Evolutionary conservation across 35 echinoderm and acorn worm genomes (phyloP).

Genomic region (Ophiothrix spiculata): DNA sequence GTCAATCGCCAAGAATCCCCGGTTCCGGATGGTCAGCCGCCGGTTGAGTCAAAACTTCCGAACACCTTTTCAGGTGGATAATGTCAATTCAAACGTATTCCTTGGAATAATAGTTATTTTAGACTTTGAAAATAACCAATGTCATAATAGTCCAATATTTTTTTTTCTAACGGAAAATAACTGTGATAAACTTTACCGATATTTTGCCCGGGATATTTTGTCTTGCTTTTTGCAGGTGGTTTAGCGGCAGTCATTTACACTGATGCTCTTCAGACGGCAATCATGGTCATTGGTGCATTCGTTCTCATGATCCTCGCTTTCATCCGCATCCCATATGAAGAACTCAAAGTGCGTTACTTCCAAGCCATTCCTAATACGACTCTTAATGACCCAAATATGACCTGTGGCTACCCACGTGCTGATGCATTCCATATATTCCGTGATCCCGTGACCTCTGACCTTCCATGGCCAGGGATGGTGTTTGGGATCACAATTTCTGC

Average conservation of each 20-base stretch:
- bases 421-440: constrained; percentile 52
- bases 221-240: constrained; percentile 43
- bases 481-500: constrained; percentile 60
- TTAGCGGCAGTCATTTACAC: constrained; percentile 83
- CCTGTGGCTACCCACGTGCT: constrained; percentile 24
- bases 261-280: constrained; percentile 66
- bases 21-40: too few species aligned
- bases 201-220: too few species aligned
- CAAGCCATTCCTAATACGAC: constrained; percentile 48
- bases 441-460: constrained; percentile 5
- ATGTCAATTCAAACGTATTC: too few species aligned
- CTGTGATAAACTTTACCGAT: too few species aligned
- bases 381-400: constrained; percentile 22
- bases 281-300: constrained; percentile 67
- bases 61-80: too few species aligned
- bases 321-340: constrained; percentile 16
- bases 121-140: too few species aligned
- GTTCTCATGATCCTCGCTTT: constrained; percentile 74
- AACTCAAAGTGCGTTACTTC: constrained; percentile 32
- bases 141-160: too few species aligned
- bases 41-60: too few species aligned
- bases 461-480: constrained; percentile 55
- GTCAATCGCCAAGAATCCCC: too few species aligned
- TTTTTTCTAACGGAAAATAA: too few species aligned
- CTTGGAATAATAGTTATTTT: too few species aligned